Evolutionary conservation across 1,140 invertebrate genomes (phyloP).

Genomic region (Drosophila lacteicornis): DNA sequence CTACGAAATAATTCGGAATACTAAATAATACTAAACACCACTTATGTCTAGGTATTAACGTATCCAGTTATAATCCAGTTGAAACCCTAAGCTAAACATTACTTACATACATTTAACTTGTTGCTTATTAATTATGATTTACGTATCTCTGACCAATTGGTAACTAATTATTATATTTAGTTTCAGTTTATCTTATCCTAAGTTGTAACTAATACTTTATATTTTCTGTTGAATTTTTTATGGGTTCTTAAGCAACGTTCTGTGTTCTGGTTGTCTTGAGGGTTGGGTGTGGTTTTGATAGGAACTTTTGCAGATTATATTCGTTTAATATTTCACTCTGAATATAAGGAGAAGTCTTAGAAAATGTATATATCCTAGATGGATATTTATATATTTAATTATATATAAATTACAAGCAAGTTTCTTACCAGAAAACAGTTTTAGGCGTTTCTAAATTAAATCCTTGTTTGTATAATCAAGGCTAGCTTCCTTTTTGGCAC

Average conservation of each 20-base stretch:
- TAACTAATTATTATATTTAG: conserved; percentile 58
- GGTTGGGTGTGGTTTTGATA: conserved; percentile 25
- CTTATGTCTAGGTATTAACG: conserved; percentile 27
- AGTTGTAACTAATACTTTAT: conserved; percentile 68
- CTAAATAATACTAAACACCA: conserved; percentile 14
- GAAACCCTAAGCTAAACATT: conserved; percentile 61
- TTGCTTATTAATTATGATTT: conserved; percentile 72
- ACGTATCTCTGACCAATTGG: conserved; percentile 66
- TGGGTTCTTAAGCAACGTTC: conserved; percentile 5
- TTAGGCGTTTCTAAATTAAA: not conserved
- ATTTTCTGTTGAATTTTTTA: conserved; percentile 25
- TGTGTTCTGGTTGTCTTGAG: conserved; percentile 25
- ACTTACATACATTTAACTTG: conserved; percentile 44
- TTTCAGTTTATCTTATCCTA: conserved; percentile 42
- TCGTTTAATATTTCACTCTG: not conserved
- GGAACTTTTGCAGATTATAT: conserved; percentile 12
- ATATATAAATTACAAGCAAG: not conserved
- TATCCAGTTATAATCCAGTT: conserved; percentile 26
- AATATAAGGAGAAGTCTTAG: not conserved
- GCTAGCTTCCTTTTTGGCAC: not conserved
- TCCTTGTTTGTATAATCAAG: not conserved
- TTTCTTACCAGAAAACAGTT: not conserved
- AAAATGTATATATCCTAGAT: too few species aligned
- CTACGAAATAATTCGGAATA: conserved; percentile 1
- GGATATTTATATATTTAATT: not conserved